Evolutionary conservation across 2,888 invertebrate species (phyloP).

Genomic region (Acanthacorydalis orientalis): DNA sequence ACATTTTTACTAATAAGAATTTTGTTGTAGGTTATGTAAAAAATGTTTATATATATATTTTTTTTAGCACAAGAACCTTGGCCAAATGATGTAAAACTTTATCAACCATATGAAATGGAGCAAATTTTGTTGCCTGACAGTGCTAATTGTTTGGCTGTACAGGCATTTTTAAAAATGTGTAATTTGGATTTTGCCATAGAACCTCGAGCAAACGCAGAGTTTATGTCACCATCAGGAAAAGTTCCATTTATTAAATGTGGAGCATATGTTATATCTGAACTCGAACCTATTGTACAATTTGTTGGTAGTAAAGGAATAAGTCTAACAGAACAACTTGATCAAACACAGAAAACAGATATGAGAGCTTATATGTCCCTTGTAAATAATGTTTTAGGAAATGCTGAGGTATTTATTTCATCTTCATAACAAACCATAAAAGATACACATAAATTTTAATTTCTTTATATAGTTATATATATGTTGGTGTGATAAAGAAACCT

Average conservation of each 20-base stretch:
- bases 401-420: conserved; percentile 69
- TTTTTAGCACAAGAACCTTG: conserved; percentile 69
- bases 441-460: conserved; percentile 5
- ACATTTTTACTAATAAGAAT: background rate
- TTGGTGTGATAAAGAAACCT: conserved; percentile 70
- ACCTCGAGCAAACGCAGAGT: conserved; percentile 80
- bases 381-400: conserved; percentile 75
- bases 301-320: conserved; percentile 70
- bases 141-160: conserved; percentile 84
- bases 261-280: conserved; percentile 72
- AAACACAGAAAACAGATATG: conserved; percentile 75
- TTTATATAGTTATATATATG: conserved; percentile 57
- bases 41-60: conserved; percentile 15
- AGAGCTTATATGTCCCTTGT: conserved; percentile 85
- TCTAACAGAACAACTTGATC: conserved; percentile 51
- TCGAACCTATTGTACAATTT: conserved; percentile 83
- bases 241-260: conserved; percentile 89
- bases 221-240: conserved; percentile 88
- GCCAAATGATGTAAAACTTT: conserved; percentile 74
- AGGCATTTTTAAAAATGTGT: conserved; percentile 88
- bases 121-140: conserved; percentile 89
- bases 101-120: conserved; percentile 81
- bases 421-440: too few relatives aligned
- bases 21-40: background rate
- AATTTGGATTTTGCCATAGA: conserved; percentile 67